phyloP scores from a whole-genome alignment of 2,888 invertebrate genomes.

The Dryomyza anilis region DNA sequence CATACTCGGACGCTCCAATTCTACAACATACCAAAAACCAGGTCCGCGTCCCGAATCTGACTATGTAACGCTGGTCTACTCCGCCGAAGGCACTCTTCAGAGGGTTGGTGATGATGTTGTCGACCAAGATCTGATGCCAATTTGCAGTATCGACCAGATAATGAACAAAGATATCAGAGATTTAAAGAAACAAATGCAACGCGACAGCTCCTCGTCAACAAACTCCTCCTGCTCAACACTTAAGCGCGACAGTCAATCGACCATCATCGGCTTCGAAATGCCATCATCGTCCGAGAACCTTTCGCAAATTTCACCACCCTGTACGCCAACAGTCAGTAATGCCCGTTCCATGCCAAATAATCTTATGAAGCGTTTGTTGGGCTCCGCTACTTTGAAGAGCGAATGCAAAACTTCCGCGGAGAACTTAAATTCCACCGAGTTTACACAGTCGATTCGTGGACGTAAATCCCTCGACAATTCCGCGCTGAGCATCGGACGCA shows the following conservation, averaged over 20 bases:
- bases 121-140: conserved; percentile 14
- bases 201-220: conserved; percentile 40
- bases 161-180: background rate
- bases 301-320: conserved; percentile 29
- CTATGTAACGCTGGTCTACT: conserved; percentile 59
- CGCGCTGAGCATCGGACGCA: conserved; percentile 46
- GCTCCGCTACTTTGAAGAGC: conserved; percentile 30
- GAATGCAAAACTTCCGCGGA: conserved; percentile 40
- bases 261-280: conserved; percentile 44
- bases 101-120: conserved; percentile 51
- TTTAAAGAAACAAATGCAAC: conserved; percentile 33
- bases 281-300: conserved; percentile 32
- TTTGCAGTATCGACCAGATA: conserved; percentile 33
- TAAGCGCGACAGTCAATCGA: conserved; percentile 49
- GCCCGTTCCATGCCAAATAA: conserved; percentile 51
- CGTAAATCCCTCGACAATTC: conserved; percentile 52
- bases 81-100: conserved; percentile 52
- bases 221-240: conserved; percentile 43
- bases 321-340: conserved; percentile 38
- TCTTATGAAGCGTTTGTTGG: conserved; percentile 51
- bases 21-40: conserved; percentile 42
- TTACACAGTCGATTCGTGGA: conserved; percentile 49
- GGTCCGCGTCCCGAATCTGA: conserved; percentile 58
- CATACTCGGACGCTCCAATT: conserved; percentile 55
- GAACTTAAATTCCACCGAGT: conserved; percentile 51